phyloP scores from a whole-genome alignment of 2,797 vertebrate species.

The Pangasius mekongensis region DNA sequence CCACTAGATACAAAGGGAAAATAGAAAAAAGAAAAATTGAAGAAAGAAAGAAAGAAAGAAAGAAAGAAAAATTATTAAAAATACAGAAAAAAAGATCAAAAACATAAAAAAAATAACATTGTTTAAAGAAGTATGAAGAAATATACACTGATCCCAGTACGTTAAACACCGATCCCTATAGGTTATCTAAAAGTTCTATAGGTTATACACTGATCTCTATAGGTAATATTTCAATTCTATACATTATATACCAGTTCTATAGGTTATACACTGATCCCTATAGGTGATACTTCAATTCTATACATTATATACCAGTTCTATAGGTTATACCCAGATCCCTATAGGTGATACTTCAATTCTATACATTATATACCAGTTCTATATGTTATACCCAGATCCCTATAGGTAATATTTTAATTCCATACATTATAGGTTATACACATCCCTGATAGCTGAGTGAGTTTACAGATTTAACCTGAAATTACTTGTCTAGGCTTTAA shows the following conservation, averaged over 20 bases:
- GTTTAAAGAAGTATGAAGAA: too few species aligned
- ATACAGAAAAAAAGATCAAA: too few species aligned
- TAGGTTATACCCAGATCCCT: background rate
- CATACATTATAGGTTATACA: background rate
- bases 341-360: background rate
- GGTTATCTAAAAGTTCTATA: too few species aligned
- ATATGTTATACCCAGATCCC: background rate
- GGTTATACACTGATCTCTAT: background rate
- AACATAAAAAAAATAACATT: too few species aligned
- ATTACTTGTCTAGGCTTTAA: background rate
- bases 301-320: background rate
- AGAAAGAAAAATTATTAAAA: background rate
- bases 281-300: background rate
- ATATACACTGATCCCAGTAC: too few species aligned
- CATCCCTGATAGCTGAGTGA: background rate
- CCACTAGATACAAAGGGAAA: background rate
- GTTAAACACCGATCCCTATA: too few species aligned
- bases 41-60: background rate
- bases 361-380: background rate
- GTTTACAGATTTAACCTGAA: background rate
- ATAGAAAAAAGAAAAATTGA: background rate
- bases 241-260: background rate
- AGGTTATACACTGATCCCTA: background rate
- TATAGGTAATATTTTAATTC: background rate
- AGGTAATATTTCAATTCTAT: background rate